Evolutionary conservation across 92 coral and sea anemone species (phyloP).

Genomic region (Heliopora coerulea): DNA sequence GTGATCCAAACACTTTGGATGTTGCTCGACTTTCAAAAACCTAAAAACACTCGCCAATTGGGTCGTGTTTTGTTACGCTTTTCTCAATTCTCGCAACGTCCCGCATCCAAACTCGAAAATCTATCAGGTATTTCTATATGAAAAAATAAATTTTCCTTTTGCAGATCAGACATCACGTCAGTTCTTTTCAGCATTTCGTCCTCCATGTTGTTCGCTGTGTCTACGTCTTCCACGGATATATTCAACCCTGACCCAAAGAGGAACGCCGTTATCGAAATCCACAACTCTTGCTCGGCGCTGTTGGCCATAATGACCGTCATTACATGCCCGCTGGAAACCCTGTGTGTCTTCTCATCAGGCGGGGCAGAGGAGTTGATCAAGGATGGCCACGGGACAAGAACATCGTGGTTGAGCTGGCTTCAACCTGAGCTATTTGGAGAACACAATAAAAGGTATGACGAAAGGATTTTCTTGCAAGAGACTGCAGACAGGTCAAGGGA

Average conservation of each 20-base stretch:
- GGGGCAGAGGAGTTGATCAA: slow-evolving; percentile 30
- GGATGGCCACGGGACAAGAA: slow-evolving; percentile 41
- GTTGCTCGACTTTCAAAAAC: no score
- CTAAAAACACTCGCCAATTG: no score
- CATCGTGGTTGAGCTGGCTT: slow-evolving; percentile 84
- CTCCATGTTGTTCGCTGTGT: slow-evolving; percentile 65
- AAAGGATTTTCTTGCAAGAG: no score
- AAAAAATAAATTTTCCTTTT: no score
- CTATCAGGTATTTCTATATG: no score
- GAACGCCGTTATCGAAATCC: slow-evolving; percentile 65
- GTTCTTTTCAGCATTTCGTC: slow-evolving; percentile 68
- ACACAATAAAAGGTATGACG: slow-evolving; percentile 71
- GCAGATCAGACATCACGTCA: slow-evolving; percentile 80
- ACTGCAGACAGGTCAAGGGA: no score
- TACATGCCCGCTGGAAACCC: slow-evolving; percentile 71
- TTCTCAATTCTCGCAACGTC: no score
- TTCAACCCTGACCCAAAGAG: slow-evolving; percentile 55
- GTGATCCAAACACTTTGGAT: no score
- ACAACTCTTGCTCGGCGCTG: slow-evolving; percentile 83
- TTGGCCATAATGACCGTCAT: slow-evolving; percentile 82
- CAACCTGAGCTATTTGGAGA: slow-evolving; percentile 82
- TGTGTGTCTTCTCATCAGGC: slow-evolving; percentile 47
- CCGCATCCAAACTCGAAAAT: no score
- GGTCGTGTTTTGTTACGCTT: no score
- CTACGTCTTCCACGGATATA: slow-evolving; percentile 59